Evolutionary conservation across 2,888 invertebrate species (phyloP).

Genomic region (Torymus aiolomorphi): DNA sequence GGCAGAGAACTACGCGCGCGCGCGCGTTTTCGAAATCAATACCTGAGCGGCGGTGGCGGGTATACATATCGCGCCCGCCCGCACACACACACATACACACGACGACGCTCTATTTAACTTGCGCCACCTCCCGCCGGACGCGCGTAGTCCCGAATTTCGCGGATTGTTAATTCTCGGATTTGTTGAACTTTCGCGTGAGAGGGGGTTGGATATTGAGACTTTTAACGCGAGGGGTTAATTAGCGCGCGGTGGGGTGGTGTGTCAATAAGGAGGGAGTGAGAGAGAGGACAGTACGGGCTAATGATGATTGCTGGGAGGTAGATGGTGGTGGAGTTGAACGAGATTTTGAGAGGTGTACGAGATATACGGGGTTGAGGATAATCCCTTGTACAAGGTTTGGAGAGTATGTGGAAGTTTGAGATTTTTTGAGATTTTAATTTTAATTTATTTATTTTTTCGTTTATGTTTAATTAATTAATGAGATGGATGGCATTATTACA

Average conservation of each 20-base stretch:
- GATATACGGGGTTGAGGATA: too few species aligned
- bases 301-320: too few species aligned
- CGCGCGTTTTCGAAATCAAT: slow-evolving; percentile 54
- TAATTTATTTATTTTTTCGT: too few species aligned
- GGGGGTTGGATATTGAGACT: slow-evolving; percentile 17
- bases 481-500: too few species aligned
- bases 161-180: slow-evolving; percentile 36
- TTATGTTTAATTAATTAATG: too few species aligned
- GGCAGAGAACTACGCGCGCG: slow-evolving; percentile 12
- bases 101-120: slow-evolving; percentile 53
- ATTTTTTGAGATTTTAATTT: too few species aligned
- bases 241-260: too few species aligned
- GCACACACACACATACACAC: neutral
- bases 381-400: too few species aligned
- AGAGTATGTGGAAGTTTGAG: too few species aligned
- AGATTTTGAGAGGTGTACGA: too few species aligned
- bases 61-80: slow-evolving; percentile 38
- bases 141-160: slow-evolving; percentile 9
- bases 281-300: too few species aligned
- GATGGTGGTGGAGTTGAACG: too few species aligned
- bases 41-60: slow-evolving; percentile 34
- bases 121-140: neutral
- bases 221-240: neutral
- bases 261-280: neutral
- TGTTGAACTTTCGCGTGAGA: slow-evolving; percentile 21